Percentiles rank a stretch among this genome's conserved stretches.
phyloP scores from a whole-genome alignment of 1,140 invertebrate genomes.

The Pteromalus puparum region DNA sequence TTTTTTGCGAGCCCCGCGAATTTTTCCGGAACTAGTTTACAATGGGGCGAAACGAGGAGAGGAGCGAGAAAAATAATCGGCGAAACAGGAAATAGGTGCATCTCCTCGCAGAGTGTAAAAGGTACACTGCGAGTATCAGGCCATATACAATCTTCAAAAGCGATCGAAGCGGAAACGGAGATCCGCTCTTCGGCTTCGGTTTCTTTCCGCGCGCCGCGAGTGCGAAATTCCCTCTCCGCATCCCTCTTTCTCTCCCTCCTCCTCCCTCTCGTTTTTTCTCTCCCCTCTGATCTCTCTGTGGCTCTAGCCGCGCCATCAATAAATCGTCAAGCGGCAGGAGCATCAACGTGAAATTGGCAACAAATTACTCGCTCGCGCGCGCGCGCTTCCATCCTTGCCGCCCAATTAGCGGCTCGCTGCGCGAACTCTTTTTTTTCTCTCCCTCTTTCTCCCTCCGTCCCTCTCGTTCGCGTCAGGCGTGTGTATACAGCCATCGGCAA shows the following conservation, averaged over 20 bases:
- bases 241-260: conserved; percentile 1
- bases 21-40: too few relatives aligned
- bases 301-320: not conserved
- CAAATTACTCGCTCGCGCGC: conserved; percentile 56
- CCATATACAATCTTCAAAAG: conserved; percentile 32
- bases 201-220: conserved; percentile 44
- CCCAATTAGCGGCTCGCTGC: conserved; percentile 59
- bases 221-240: conserved; percentile 46
- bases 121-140: conserved; percentile 3
- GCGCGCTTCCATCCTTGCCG: conserved; percentile 54
- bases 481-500: not conserved
- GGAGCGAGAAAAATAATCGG: too few relatives aligned
- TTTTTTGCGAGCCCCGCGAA: too few relatives aligned
- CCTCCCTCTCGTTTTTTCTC: conserved; percentile 5
- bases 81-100: too few relatives aligned
- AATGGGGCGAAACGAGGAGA: too few relatives aligned
- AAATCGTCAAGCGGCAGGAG: conserved; percentile 27
- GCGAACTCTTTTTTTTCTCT: not conserved
- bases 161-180: conserved; percentile 54
- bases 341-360: conserved; percentile 57
- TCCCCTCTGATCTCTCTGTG: not conserved
- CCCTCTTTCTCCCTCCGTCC: not conserved
- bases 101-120: not conserved
- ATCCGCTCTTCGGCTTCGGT: conserved; percentile 51
- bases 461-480: not conserved